Evolutionary conservation across 2,113 vertebrate species (phyloP).

Genomic region (Ranitomeya imitator): DNA sequence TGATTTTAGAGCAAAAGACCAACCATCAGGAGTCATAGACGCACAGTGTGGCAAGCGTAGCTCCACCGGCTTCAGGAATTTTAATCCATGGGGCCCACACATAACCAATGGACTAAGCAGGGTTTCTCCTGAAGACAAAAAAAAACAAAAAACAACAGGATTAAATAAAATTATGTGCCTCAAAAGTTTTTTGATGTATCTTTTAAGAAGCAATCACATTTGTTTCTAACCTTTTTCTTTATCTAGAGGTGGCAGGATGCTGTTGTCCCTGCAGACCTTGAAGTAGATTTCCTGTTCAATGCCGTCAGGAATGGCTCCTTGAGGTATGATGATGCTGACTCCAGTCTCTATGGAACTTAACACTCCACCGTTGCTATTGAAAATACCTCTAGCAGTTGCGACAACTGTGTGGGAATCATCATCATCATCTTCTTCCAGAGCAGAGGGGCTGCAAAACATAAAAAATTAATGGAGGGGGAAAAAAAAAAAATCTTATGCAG

Average conservation of each 20-base stretch:
- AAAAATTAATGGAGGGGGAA: neutral
- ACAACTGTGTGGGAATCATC: conserved; percentile 97
- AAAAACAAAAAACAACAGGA: neutral
- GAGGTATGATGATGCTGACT: conserved; percentile 97
- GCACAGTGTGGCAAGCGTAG: conserved; percentile 98
- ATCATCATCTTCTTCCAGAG: conserved; percentile 93
- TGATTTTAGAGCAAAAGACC: conserved; percentile 99
- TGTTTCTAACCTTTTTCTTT: conserved; percentile 92
- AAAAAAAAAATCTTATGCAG: neutral
- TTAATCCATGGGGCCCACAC: conserved; percentile 97
- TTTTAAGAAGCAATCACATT: neutral
- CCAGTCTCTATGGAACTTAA: conserved; percentile 97
- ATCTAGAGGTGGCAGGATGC: conserved; percentile 96
- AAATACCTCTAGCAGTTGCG: conserved; percentile 93
- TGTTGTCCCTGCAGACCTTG: conserved; percentile 98
- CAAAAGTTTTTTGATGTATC: too few species aligned
- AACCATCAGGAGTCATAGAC: conserved; percentile 99
- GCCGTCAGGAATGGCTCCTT: conserved; percentile 94
- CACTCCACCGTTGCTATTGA: conserved; percentile 95
- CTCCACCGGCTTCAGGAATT: conserved; percentile 99
- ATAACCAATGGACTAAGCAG: conserved; percentile 97
- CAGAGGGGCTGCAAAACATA: conserved; percentile 79
- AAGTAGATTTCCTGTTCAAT: conserved; percentile 99
- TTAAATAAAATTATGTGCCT: neutral
- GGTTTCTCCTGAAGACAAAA: conserved; percentile 82